Percentiles rank a stretch among this genome's conserved stretches.
Conservation (phyloP, 2,113 vertebrate species). For the Reinhardtius hippoglossoides region DNA sequence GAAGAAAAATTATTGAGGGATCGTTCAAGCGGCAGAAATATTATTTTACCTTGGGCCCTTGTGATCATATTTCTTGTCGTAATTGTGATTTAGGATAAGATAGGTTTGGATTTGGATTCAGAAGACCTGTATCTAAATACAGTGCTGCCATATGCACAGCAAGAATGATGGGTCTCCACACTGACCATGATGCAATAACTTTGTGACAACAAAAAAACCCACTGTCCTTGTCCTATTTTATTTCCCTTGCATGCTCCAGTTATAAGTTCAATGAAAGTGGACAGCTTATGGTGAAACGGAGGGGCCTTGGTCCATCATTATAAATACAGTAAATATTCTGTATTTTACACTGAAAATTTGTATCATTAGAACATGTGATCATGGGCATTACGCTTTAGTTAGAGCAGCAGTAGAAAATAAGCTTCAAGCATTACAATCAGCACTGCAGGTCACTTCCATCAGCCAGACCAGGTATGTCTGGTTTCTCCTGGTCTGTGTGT, state of each 20-base stretch:
- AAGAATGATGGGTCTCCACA: background rate
- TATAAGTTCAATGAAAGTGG: background rate
- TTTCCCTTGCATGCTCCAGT: background rate
- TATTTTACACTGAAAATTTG: background rate
- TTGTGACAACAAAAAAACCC: background rate
- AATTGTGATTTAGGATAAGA: background rate
- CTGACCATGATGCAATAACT: background rate
- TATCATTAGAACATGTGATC: no score
- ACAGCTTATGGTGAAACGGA: background rate
- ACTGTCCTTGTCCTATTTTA: background rate
- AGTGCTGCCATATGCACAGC: background rate
- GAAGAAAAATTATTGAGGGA: constrained; percentile 28
- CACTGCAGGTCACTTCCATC: no score
- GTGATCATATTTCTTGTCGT: constrained; percentile 9
- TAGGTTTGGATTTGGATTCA: background rate
- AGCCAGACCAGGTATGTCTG: no score
- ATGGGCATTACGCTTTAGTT: no score
- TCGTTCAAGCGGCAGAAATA: constrained; percentile 16
- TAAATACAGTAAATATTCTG: background rate
- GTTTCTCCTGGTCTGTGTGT: no score
- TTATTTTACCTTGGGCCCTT: constrained; percentile 14
- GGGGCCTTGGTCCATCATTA: background rate
- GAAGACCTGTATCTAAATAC: background rate
- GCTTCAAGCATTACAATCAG: no score
- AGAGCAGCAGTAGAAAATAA: no score